A percentile compares a stretch with the other conserved stretches of the same genome.
Evolutionary conservation across 30 jellyfish, hydroid and myxozoan genomes (phyloP).

Genomic region (Phacellophora camtschatica): DNA sequence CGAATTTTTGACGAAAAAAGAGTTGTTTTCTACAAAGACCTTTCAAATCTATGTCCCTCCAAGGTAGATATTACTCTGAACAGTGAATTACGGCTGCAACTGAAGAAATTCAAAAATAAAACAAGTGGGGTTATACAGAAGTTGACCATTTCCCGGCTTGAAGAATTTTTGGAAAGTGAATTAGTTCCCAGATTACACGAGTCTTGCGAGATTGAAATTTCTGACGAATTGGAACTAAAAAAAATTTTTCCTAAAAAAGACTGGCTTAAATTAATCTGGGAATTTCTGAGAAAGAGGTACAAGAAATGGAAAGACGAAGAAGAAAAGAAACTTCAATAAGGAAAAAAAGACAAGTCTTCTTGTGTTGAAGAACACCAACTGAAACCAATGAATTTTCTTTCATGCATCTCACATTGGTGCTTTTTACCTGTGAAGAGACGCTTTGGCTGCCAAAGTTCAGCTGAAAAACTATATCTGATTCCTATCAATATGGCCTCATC

Average conservation of each 20-base stretch:
- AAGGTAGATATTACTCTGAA: not conserved
- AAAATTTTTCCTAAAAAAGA: not conserved
- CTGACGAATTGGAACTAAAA: not conserved
- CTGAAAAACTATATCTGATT: not conserved
- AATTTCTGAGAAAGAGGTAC: not conserved
- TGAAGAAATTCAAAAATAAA: not conserved
- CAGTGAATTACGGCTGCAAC: not conserved
- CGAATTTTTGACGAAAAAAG: not conserved
- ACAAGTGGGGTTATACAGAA: not conserved
- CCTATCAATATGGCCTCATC: not conserved
- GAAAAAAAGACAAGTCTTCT: no score
- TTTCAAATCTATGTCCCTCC: constrained; percentile 18
- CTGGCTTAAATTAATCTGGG: constrained; percentile 12
- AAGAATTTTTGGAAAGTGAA: not conserved
- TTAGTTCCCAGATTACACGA: not conserved
- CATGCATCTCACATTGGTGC: constrained; percentile 21
- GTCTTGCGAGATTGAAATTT: constrained; percentile 18
- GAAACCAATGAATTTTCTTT: not conserved
- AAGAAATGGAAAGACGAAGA: not conserved
- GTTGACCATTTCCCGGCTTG: not conserved
- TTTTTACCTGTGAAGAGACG: constrained; percentile 21
- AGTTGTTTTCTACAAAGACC: not conserved
- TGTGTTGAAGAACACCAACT: no score
- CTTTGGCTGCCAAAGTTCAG: not conserved
- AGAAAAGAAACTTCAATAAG: no score